Conservation (phyloP, 2,113 vertebrate species). For the Seriola aureovittata region DNA sequence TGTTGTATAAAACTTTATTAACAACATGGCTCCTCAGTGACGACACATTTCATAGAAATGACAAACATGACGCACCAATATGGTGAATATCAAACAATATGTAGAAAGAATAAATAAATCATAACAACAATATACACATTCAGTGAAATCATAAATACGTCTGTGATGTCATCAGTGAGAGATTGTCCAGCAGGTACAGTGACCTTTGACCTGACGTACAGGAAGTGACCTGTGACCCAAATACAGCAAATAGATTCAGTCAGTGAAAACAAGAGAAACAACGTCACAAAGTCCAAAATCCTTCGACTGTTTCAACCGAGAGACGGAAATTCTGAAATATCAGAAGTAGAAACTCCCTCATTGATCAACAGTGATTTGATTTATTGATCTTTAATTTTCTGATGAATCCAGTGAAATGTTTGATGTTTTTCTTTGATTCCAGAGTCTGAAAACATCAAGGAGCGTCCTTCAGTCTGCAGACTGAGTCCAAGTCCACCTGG, state of each 20-base stretch:
- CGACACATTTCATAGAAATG: constrained; percentile 95
- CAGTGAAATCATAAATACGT: constrained; percentile 65
- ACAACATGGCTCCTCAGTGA: constrained; percentile 85
- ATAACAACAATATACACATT: constrained; percentile 14
- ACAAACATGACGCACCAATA: constrained; percentile 88
- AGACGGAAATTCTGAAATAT: too few relatives aligned
- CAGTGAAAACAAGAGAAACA: constrained; percentile 5
- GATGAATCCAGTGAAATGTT: too few relatives aligned
- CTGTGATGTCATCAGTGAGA: constrained; percentile 7
- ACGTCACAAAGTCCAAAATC: constrained; percentile 8
- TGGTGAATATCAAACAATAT: constrained; percentile 86
- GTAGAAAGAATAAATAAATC: constrained; percentile 90
- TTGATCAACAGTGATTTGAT: constrained; percentile 1
- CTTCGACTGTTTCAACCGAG: too few relatives aligned
- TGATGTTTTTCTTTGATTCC: not conserved
- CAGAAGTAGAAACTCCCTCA: not conserved
- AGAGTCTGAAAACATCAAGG: constrained; percentile 10
- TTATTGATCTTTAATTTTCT: too few relatives aligned
- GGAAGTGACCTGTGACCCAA: constrained; percentile 29
- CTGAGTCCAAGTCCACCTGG: not conserved
- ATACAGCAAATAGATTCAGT: constrained; percentile 56
- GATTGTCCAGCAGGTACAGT: constrained; percentile 31
- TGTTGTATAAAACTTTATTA: constrained; percentile 79
- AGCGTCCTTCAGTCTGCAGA: constrained; percentile 30
- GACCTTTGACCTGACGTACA: constrained; percentile 8